Conservation (phyloP, 2,888 invertebrate species). For the Dicyrtomina minuta region DNA sequence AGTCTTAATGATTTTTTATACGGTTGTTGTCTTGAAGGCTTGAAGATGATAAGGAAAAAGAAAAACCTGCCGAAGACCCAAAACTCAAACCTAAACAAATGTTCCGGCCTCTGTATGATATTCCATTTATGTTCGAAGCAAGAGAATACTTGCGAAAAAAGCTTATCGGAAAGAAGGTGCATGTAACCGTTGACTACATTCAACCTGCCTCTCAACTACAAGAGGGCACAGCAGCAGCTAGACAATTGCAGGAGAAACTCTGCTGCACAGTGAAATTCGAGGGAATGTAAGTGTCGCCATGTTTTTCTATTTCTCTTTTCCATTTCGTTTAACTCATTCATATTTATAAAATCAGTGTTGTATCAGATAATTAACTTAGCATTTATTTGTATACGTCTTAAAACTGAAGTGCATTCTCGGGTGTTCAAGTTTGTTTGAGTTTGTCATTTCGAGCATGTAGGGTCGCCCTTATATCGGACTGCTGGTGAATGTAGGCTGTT, state of each 20-base stretch:
- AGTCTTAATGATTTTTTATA: background rate
- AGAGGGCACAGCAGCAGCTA: conserved; percentile 60
- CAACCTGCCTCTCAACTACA: conserved; percentile 83
- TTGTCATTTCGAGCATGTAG: no score
- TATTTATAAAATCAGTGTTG: no score
- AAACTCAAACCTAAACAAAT: conserved; percentile 14
- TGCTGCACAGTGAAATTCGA: conserved; percentile 89
- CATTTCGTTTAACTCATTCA: no score
- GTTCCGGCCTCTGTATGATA: conserved; percentile 90
- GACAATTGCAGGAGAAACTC: conserved; percentile 81
- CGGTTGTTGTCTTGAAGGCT: conserved; percentile 35
- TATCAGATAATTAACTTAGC: no score
- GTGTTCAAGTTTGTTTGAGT: no score
- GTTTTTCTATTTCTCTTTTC: background rate
- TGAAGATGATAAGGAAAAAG: conserved; percentile 35
- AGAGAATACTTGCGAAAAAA: conserved; percentile 95
- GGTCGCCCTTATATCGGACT: no score
- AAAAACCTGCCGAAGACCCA: conserved; percentile 29
- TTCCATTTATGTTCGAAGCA: conserved; percentile 98
- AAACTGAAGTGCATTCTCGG: no score
- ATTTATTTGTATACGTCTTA: no score
- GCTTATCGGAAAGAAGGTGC: conserved; percentile 90
- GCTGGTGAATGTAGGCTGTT: no score
- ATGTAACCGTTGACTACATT: conserved; percentile 90
- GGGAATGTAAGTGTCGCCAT: conserved; percentile 65